Evolutionary conservation across 2,113 vertebrate species (phyloP).

Genomic region (Nesoenas mayeri): DNA sequence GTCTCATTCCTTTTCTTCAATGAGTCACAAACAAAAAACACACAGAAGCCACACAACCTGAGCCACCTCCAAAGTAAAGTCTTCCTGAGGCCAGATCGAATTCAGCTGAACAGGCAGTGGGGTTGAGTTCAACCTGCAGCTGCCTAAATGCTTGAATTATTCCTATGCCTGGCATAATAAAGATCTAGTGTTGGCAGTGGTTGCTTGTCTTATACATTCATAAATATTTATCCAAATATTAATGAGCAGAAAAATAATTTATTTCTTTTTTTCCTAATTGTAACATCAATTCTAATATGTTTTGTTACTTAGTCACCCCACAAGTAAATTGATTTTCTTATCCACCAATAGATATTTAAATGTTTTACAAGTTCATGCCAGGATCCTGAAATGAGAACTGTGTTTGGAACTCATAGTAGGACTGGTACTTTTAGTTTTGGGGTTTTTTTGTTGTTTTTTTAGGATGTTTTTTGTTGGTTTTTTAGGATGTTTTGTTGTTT

Average conservation of each 20-base stretch:
- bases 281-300: slow-evolving; percentile 64
- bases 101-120: neutral
- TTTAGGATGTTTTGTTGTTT: too few relatives aligned
- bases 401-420: neutral
- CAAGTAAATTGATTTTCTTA: slow-evolving; percentile 35
- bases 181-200: slow-evolving; percentile 29
- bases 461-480: too few relatives aligned
- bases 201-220: slow-evolving; percentile 32
- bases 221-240: slow-evolving; percentile 38
- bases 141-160: slow-evolving; percentile 33
- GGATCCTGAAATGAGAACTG: slow-evolving; percentile 8
- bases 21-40: neutral
- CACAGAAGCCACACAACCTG: neutral
- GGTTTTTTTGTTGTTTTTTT: neutral
- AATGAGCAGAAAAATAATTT: slow-evolving; percentile 47
- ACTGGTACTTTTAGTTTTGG: neutral
- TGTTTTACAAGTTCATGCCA: slow-evolving; percentile 35
- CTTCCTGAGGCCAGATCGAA: neutral
- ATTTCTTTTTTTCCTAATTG: slow-evolving; percentile 66
- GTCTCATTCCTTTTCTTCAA: neutral
- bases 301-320: slow-evolving; percentile 27
- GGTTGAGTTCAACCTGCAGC: slow-evolving; percentile 6
- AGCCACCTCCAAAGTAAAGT: neutral
- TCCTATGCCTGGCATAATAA: slow-evolving; percentile 43
- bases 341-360: slow-evolving; percentile 8